Percentiles rank a stretch among this genome's conserved stretches.
Conservation (phyloP, 2,888 invertebrate species). For the Calameuta filiformis region DNA sequence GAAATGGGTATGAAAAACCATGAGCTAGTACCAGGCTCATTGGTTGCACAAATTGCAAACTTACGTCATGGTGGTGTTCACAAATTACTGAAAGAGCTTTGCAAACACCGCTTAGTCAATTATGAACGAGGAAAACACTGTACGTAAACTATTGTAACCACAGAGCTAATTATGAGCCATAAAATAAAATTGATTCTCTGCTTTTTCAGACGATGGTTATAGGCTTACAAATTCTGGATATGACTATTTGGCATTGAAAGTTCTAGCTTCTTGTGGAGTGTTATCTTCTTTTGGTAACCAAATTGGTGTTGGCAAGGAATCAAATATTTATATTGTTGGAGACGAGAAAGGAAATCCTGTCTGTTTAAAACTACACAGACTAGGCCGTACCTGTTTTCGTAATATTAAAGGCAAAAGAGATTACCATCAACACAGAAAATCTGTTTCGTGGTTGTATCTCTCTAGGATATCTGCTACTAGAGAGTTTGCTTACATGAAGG, state of each 20-base stretch:
- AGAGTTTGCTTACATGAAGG: constrained; percentile 98
- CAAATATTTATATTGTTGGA: constrained; percentile 92
- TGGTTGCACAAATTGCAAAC: constrained; percentile 93
- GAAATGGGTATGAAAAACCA: constrained; percentile 99
- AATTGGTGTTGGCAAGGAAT: constrained; percentile 99
- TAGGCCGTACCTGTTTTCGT: constrained; percentile 96
- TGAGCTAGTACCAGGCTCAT: constrained; percentile 90
- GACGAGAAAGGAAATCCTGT: constrained; percentile 82
- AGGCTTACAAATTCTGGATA: constrained; percentile 95
- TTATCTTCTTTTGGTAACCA: constrained; percentile 94
- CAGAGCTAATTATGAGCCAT: neutral
- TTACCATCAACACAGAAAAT: constrained; percentile 92
- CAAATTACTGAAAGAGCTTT: constrained; percentile 88
- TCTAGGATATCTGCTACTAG: constrained; percentile 96
- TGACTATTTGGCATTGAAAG: constrained; percentile 95
- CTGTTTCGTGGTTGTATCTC: constrained; percentile 95
- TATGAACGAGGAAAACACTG: constrained; percentile 96
- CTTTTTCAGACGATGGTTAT: constrained; percentile 89
- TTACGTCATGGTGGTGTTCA: constrained; percentile 93
- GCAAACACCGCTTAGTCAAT: constrained; percentile 89
- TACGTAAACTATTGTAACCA: constrained; percentile 65
- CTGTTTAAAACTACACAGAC: constrained; percentile 91
- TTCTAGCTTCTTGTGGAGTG: constrained; percentile 81
- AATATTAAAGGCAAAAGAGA: constrained; percentile 96
- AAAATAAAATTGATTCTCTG: neutral